These are phyloP conservation scores for Archips xylosteana DNA, from an alignment of 2,888 invertebrate genomes.

Conservation along the genomic window DNA sequence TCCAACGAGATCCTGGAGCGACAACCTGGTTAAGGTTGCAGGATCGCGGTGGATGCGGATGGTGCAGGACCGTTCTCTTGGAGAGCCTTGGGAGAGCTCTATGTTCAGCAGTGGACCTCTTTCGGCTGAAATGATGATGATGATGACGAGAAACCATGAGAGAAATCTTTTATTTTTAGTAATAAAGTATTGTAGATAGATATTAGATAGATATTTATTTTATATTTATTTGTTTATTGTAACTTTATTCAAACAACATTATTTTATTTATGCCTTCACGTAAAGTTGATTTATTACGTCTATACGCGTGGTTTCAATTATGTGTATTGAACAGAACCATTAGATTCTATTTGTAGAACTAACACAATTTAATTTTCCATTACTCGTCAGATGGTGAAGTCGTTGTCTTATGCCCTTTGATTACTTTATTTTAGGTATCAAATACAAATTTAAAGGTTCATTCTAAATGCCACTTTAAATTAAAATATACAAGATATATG, in stretches of 20 bases:
- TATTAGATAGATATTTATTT: too few species aligned
- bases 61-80: too few species aligned
- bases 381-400: not conserved
- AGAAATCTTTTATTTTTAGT: not conserved
- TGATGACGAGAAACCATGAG: not conserved
- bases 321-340: not conserved
- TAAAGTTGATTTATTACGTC: not conserved
- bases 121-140: too few species aligned
- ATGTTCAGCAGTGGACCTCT: too few species aligned
- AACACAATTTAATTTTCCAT: conserved; percentile 2
- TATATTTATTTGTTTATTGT: not conserved
- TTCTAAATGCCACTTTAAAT: too few species aligned
- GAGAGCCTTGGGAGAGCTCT: too few species aligned
- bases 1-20: too few species aligned
- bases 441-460: too few species aligned
- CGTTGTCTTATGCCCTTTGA: not conserved
- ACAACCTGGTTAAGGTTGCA: too few species aligned
- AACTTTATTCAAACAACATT: not conserved
- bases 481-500: too few species aligned
- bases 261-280: not conserved
- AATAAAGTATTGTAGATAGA: too few species aligned
- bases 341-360: not conserved
- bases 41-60: too few species aligned
- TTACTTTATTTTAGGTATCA: not conserved
- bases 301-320: not conserved